Evolutionary conservation across 2,888 invertebrate species (phyloP).

Genomic region (Caenorhabditis angaria): DNA sequence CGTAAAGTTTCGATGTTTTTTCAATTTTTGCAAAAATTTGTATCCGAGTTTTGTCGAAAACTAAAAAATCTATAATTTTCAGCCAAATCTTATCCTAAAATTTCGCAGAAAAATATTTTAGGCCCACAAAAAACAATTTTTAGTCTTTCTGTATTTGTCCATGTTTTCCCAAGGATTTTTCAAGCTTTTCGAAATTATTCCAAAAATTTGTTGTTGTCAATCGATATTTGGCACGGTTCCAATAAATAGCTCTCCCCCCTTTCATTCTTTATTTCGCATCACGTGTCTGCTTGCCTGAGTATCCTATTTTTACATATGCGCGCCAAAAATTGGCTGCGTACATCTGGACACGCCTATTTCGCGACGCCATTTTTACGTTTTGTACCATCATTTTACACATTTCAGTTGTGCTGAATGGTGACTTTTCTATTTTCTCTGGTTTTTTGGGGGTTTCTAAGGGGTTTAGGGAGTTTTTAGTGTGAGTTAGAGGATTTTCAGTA

Average conservation of each 20-base stretch:
- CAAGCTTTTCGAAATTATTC: background rate
- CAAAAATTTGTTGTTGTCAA: background rate
- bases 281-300: slow-evolving; percentile 16
- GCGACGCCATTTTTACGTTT: background rate
- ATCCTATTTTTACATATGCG: slow-evolving; percentile 6
- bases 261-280: background rate
- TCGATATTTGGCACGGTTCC: slow-evolving; percentile 6
- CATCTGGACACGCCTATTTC: background rate
- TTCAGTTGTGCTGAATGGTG: background rate
- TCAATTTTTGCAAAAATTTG: background rate
- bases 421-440: background rate
- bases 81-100: background rate
- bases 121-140: background rate
- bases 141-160: background rate
- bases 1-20: background rate
- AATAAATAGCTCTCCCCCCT: slow-evolving; percentile 3
- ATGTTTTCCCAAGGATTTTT: background rate
- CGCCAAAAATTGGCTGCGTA: slow-evolving; percentile 1
- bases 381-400: background rate
- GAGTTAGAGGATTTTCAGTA: background rate
- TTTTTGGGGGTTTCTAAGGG: background rate
- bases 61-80: background rate
- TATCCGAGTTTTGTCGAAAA: background rate
- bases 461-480: background rate
- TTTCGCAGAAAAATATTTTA: background rate